Evolutionary conservation across 1,140 invertebrate genomes (phyloP).

Genomic region (Muscidifurax raptorellus): DNA sequence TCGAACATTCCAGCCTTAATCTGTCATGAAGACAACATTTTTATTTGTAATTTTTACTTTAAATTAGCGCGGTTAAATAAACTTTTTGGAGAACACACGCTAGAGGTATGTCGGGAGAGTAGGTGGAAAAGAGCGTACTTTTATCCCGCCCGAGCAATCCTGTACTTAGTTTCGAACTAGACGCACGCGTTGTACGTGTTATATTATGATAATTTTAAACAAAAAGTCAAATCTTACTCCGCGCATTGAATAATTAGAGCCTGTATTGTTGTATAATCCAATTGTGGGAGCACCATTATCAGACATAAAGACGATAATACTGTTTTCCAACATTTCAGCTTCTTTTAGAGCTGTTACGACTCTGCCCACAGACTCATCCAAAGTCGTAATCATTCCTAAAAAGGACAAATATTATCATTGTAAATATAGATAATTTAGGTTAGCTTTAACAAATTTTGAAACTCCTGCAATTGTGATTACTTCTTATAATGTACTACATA

Average conservation of each 20-base stretch:
- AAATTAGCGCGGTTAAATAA: no score
- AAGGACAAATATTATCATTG: constrained; percentile 41
- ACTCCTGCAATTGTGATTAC: no score
- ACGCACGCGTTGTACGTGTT: no score
- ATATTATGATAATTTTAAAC: background rate
- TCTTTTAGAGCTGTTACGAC: constrained; percentile 76
- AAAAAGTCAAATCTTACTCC: constrained; percentile 72
- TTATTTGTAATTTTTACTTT: background rate
- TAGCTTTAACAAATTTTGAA: no score
- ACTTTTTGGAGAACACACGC: no score
- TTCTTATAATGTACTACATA: no score
- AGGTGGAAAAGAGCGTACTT: no score
- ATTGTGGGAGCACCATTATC: constrained; percentile 83
- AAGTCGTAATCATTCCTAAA: constrained; percentile 79
- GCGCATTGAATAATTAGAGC: constrained; percentile 83
- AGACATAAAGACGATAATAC: constrained; percentile 83
- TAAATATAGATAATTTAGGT: no score
- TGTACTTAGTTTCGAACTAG: no score
- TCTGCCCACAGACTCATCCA: constrained; percentile 81
- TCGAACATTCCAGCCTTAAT: constrained; percentile 77
- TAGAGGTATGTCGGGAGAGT: no score
- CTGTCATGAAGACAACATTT: constrained; percentile 58
- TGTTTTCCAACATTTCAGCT: constrained; percentile 78
- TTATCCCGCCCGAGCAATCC: no score
- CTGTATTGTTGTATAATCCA: constrained; percentile 77